Base-by-base conservation (phyloP, 2,113 vertebrate genomes). In the Puma concolor region DNA sequence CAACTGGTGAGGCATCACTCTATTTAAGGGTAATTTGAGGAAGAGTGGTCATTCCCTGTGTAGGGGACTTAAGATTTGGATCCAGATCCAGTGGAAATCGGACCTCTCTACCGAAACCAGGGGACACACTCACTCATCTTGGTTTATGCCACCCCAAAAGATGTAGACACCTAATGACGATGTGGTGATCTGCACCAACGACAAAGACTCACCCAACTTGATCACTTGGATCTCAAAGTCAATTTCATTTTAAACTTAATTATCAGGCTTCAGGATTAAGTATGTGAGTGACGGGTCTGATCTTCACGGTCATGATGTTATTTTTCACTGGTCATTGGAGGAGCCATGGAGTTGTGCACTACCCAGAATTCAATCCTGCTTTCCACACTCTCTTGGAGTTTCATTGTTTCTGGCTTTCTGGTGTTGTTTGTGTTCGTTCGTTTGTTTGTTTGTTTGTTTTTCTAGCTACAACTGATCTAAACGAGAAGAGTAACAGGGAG, bases 11-110 rank as follows among this genome's bases (percentile, higher is more conserved):
- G 88, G 17, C 27, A 31, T 48, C 9, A 4, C 66, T 90, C 31
- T 72, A 41, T 60, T 74, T 81, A 97, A 57, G 91, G 88, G 79
- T 89, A 81, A 69, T 82, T 77, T 94, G 88, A 97, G 79, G 64
- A 95, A 82, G 21, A 60, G 8, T 29, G 63, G 21, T 21, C 23
- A 25, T 76, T 76, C 44, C 77, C 64, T 66, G 4, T 4, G 23
- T 38, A 21, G 84, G 77, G 95, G 33, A n/a, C 69, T 48, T 64
- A 36, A 97, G 57, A 48, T 48, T 71, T 36, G 29, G 41, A 74
- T 31, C 91, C 81, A 81, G 60, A 77, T 41, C 41, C n/a, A 0
- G 36, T 74, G 76, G 72, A 77, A 95, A 93, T 44, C 14, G 36
- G 10, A 48, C 85, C 6, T 52, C 36, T 72, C 82, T 21, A 27